phyloP scores from a whole-genome alignment of 2,113 vertebrate genomes.

The Hemiprocne comata region DNA sequence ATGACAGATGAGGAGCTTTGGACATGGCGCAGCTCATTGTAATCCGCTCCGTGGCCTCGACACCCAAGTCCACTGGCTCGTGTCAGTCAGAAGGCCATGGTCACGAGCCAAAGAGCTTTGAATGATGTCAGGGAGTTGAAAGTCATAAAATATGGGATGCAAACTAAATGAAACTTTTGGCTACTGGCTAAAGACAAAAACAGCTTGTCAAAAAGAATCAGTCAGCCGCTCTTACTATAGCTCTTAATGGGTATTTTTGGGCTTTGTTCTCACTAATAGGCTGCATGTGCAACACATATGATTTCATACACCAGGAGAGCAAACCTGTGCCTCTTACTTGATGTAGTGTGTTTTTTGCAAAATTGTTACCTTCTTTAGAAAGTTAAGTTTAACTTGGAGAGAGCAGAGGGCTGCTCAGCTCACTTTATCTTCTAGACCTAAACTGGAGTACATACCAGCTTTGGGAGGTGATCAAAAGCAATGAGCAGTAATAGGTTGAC shows the following conservation, averaged over 20 bases:
- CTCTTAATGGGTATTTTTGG: neutral
- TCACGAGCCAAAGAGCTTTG: neutral
- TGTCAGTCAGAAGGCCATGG: neutral
- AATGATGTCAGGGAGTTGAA: neutral
- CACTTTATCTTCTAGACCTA: neutral
- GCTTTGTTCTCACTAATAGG: neutral
- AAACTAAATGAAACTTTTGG: neutral
- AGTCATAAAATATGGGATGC: neutral
- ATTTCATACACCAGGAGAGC: neutral
- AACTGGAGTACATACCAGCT: neutral
- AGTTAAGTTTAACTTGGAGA: neutral
- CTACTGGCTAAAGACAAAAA: constrained; percentile 34
- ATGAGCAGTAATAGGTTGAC: neutral
- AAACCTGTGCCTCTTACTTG: neutral
- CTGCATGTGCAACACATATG: neutral
- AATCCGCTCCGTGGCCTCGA: neutral
- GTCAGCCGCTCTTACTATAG: neutral
- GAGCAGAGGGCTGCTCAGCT: neutral
- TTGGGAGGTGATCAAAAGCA: constrained; percentile 7
- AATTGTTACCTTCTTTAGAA: constrained; percentile 1
- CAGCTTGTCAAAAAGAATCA: neutral
- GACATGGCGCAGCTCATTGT: neutral
- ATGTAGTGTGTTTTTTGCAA: neutral
- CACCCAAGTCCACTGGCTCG: neutral
- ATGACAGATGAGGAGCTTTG: constrained; percentile 45